A percentile compares a stretch with the other conserved stretches of the same genome.
Conservation (phyloP, 2,888 invertebrate species). For the Sicus ferrugineus region DNA sequence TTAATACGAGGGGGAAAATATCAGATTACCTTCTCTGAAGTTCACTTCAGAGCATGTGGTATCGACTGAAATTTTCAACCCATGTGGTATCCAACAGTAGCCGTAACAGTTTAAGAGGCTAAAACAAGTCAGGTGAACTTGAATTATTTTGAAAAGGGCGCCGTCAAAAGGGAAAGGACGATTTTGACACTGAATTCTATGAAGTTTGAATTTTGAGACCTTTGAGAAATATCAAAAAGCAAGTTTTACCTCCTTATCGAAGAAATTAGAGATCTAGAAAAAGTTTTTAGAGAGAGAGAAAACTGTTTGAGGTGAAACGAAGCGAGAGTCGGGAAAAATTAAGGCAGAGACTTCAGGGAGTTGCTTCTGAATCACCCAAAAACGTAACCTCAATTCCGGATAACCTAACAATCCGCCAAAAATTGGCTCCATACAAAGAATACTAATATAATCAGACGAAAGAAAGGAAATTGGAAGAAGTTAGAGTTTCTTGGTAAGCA, state of each 20-base stretch:
- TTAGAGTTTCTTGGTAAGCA: too few relatives aligned
- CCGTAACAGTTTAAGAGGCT: conserved; percentile 1
- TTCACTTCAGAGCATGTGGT: too few relatives aligned
- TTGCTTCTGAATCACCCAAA: too few relatives aligned
- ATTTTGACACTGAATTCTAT: neutral
- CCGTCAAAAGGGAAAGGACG: neutral
- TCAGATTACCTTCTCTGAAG: neutral
- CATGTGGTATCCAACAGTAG: neutral
- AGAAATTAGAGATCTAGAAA: too few relatives aligned
- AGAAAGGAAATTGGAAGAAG: too few relatives aligned
- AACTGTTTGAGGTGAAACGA: neutral
- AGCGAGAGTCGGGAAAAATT: neutral
- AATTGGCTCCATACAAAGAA: too few relatives aligned
- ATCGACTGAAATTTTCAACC: neutral
- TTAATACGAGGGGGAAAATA: too few relatives aligned
- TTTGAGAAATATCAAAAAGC: conserved; percentile 49
- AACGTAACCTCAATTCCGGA: too few relatives aligned
- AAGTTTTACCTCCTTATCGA: too few relatives aligned
- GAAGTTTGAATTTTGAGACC: conserved; percentile 53
- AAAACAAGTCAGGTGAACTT: conserved; percentile 5
- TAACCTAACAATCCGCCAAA: too few relatives aligned
- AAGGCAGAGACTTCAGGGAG: neutral
- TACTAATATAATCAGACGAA: too few relatives aligned
- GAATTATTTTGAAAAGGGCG: neutral
- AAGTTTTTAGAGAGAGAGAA: neutral